Evolutionary conservation across 2,888 invertebrate species (phyloP).

Genomic region (Orthosia cruda): DNA sequence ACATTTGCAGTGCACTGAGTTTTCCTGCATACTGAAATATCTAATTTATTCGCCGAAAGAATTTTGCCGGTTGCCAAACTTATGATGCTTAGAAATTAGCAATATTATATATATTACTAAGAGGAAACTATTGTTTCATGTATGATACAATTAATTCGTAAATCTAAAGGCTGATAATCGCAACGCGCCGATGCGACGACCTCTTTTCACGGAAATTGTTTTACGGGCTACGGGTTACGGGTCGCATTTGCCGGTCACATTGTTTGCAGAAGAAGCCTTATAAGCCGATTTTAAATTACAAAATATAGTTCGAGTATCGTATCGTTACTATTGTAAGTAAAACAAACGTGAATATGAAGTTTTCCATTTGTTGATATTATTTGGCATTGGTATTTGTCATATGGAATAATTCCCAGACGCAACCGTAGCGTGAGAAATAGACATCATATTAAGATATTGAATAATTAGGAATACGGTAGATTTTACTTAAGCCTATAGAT

Average conservation of each 20-base stretch:
- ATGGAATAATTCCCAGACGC: constrained; percentile 28
- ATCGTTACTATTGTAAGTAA: not conserved
- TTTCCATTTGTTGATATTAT: not conserved
- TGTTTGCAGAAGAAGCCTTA: too few relatives aligned
- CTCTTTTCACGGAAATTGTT: too few relatives aligned
- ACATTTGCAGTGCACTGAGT: not conserved
- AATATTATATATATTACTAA: constrained; percentile 9
- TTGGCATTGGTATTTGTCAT: not conserved
- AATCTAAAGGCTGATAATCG: too few relatives aligned
- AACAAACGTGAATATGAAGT: not conserved
- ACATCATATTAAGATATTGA: constrained; percentile 9
- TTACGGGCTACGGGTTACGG: too few relatives aligned
- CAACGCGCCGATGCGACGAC: too few relatives aligned
- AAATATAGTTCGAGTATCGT: too few relatives aligned
- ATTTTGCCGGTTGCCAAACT: constrained; percentile 48
- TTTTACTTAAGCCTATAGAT: too few relatives aligned
- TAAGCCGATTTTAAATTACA: too few relatives aligned
- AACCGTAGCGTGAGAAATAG: not conserved
- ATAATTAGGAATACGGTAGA: not conserved
- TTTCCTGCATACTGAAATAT: constrained; percentile 31
- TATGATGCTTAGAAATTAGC: not conserved
- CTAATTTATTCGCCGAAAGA: constrained; percentile 32
- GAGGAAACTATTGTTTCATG: too few relatives aligned
- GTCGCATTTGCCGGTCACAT: too few relatives aligned
- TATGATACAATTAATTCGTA: too few relatives aligned